Evolutionary conservation across 1,140 invertebrate species (phyloP).

Genomic region (Aphaenogaster ashmeadi): DNA sequence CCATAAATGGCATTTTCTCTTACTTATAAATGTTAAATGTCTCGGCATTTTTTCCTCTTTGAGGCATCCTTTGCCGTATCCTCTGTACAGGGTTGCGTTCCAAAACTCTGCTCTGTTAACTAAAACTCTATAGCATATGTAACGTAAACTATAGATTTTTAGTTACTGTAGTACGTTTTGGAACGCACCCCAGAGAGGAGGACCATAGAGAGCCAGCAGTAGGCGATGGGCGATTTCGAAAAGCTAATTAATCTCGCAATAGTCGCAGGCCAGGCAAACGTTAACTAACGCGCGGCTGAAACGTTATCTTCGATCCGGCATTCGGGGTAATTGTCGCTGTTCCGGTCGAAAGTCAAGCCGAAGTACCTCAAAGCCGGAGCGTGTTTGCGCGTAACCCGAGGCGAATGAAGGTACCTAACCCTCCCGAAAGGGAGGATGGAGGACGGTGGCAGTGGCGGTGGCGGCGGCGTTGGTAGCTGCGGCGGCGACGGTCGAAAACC

Average conservation of each 20-base stretch:
- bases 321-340: conserved; percentile 62
- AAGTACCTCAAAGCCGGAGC: conserved; percentile 59
- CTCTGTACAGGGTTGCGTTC: no score
- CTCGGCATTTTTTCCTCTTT: not conserved
- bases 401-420: conserved; percentile 52
- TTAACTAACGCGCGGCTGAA: conserved; percentile 62
- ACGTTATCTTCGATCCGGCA: conserved; percentile 63
- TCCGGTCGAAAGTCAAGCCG: conserved; percentile 60
- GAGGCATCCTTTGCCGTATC: not conserved
- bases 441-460: not conserved
- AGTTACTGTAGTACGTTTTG: no score
- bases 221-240: conserved; percentile 31
- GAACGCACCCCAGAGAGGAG: no score
- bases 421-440: conserved; percentile 23
- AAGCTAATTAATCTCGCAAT: conserved; percentile 59
- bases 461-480: not conserved
- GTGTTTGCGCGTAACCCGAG: conserved; percentile 63
- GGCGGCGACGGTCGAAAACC: conserved; percentile 33
- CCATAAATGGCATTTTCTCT: no score
- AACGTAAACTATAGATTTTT: no score
- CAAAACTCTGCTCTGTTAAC: no score
- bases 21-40: not conserved
- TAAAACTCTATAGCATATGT: no score
- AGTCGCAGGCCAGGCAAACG: conserved; percentile 34
- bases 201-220: not conserved